phyloP scores from a whole-genome alignment of 2,113 vertebrate species.

The Coreoperca whiteheadi region DNA sequence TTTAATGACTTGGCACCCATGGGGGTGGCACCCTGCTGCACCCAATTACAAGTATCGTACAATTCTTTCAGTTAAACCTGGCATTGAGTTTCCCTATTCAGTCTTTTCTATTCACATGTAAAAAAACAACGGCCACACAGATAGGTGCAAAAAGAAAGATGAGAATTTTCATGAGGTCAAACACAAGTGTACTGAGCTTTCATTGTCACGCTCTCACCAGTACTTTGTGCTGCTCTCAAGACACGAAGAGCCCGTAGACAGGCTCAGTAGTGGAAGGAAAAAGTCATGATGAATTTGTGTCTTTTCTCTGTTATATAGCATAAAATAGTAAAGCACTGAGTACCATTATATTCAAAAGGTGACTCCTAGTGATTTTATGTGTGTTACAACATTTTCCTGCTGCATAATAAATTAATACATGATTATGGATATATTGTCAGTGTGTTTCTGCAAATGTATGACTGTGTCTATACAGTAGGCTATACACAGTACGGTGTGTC shows the following conservation, averaged over 20 bases:
- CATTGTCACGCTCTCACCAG: constrained; percentile 90
- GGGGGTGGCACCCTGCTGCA: constrained; percentile 19
- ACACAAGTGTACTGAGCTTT: constrained; percentile 97
- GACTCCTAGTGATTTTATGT: background rate
- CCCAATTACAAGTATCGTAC: background rate
- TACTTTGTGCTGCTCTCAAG: constrained; percentile 98
- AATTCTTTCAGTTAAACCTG: constrained; percentile 4
- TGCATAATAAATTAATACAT: background rate
- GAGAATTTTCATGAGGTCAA: constrained; percentile 92
- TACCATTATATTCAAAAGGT: background rate
- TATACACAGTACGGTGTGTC: background rate
- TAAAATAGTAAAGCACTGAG: background rate
- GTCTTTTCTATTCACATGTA: background rate
- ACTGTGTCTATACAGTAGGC: background rate
- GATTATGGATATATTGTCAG: background rate
- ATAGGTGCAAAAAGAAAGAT: constrained; percentile 56
- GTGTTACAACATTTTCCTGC: background rate
- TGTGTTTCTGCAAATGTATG: background rate
- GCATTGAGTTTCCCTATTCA: background rate
- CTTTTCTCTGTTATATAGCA: background rate
- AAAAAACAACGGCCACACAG: background rate
- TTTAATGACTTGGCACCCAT: constrained; percentile 7
- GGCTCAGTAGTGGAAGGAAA: background rate
- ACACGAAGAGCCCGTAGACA: constrained; percentile 31
- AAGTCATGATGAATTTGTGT: background rate